Evolutionary conservation across 2,888 invertebrate genomes (phyloP).

Genomic region (Drosophila cognata): DNA sequence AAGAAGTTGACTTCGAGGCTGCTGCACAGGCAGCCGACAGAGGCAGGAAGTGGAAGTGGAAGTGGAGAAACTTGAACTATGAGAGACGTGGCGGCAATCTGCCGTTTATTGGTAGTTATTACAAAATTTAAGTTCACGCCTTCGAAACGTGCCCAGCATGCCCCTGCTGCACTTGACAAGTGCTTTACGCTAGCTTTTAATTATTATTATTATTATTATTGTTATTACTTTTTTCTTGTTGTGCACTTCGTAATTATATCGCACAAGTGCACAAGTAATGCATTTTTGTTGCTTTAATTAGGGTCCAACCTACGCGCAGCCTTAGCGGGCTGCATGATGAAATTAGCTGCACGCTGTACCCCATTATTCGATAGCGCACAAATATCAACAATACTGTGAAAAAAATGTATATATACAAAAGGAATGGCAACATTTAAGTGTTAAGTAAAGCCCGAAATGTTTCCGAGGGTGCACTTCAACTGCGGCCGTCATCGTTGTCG

Average conservation of each 20-base stretch:
- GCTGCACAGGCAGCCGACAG: neutral
- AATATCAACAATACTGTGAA: conserved; percentile 53
- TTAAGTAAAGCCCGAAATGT: conserved; percentile 54
- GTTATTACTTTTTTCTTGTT: conserved; percentile 4
- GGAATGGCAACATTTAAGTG: conserved; percentile 45
- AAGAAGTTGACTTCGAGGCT: conserved; percentile 14
- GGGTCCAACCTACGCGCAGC: conserved; percentile 9
- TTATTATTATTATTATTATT: conserved; percentile 21
- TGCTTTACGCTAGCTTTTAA: conserved; percentile 10
- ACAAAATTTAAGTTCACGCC: conserved; percentile 42
- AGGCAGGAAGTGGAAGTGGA: neutral
- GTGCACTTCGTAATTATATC: conserved; percentile 64
- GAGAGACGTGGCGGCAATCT: conserved; percentile 47
- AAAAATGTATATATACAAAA: neutral
- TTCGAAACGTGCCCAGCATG: conserved; percentile 33
- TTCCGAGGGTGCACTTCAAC: conserved; percentile 16
- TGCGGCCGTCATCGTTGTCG: conserved; percentile 45
- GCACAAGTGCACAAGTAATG: conserved; percentile 70
- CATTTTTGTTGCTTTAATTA: conserved; percentile 68
- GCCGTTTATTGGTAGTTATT: conserved; percentile 72
- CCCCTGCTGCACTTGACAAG: conserved; percentile 23
- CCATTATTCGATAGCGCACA: conserved; percentile 44
- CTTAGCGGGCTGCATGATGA: conserved; percentile 36
- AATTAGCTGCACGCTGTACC: conserved; percentile 51
- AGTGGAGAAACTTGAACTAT: conserved; percentile 27